Percentiles rank a stretch among this genome's conserved stretches.
These are phyloP conservation scores for Oncopeltus fasciatus DNA, from an alignment of 1,140 invertebrate genomes.

Conservation along the genomic window DNA sequence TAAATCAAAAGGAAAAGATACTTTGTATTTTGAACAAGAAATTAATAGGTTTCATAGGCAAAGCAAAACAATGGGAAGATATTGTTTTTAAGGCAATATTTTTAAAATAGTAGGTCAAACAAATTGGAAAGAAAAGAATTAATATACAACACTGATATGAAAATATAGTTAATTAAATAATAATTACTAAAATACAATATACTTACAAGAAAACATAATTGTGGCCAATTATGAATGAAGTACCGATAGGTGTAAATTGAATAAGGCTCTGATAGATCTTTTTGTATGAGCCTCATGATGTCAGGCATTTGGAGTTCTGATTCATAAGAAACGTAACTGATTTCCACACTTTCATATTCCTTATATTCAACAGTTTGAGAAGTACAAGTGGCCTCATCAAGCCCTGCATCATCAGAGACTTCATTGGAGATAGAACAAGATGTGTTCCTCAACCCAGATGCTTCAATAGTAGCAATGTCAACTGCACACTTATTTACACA, in stretches of 20 bases:
- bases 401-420: background rate
- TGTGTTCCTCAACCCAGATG: background rate
- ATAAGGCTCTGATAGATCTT: conserved; percentile 98
- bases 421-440: background rate
- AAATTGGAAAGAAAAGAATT: too few relatives aligned
- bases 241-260: conserved; percentile 99
- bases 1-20: too few relatives aligned
- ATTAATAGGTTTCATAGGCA: too few relatives aligned
- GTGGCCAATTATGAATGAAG: conserved; percentile 99
- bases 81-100: too few relatives aligned
- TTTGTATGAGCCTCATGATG: conserved; percentile 97
- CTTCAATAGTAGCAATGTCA: too few relatives aligned
- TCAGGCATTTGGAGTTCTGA: conserved; percentile 83
- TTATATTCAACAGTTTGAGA: background rate
- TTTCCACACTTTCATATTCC: conserved; percentile 18
- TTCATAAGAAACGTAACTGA: conserved; percentile 64
- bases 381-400: background rate
- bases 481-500: background rate
- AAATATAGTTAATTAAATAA: too few relatives aligned
- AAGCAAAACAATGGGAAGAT: too few relatives aligned
- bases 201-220: conserved; percentile 89
- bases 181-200: conserved; percentile 10
- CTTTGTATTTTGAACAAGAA: too few relatives aligned
- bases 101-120: too few relatives aligned
- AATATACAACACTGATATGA: too few relatives aligned